phyloP scores from a whole-genome alignment of 1,140 invertebrate genomes.

The Drosophila sp. region DNA sequence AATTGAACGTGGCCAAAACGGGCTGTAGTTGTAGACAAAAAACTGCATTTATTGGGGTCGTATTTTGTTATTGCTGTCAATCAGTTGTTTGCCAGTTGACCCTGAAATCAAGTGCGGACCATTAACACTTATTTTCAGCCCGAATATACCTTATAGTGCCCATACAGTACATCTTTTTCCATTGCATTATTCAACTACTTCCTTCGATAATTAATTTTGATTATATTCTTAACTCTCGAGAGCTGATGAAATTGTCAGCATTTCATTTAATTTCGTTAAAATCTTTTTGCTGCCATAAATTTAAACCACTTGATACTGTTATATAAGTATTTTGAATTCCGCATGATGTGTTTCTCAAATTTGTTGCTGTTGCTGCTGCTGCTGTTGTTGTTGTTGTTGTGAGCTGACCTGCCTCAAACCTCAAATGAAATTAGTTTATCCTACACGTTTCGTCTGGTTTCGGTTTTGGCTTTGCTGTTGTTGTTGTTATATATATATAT shows the following conservation, averaged over 20 bases:
- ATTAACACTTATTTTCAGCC: constrained; percentile 17
- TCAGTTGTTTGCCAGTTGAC: constrained; percentile 46
- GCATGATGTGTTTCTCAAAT: constrained; percentile 12
- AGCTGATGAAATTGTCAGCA: constrained; percentile 3
- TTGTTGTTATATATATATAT: constrained; percentile 13
- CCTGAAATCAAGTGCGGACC: constrained; percentile 58
- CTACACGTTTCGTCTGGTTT: constrained; percentile 28
- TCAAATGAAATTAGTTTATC: constrained; percentile 40
- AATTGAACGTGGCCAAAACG: constrained; percentile 18
- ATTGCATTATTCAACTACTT: background rate
- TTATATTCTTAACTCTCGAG: constrained; percentile 5
- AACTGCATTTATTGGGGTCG: constrained; percentile 59
- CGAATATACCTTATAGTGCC: background rate
- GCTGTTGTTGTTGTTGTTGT: constrained; percentile 24
- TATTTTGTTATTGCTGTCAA: constrained; percentile 26
- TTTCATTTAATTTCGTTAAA: constrained; percentile 42
- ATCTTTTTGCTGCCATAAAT: constrained; percentile 62
- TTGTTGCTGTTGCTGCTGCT: constrained; percentile 32
- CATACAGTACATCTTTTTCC: background rate
- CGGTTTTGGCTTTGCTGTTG: constrained; percentile 13
- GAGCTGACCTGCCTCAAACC: constrained; percentile 67
- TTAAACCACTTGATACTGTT: constrained; percentile 56
- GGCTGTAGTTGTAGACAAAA: constrained; percentile 1
- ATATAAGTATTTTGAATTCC: constrained; percentile 56
- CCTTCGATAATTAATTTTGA: constrained; percentile 16